phyloP scores from a whole-genome alignment of 2,797 vertebrate genomes.

The Sebastes kiyomatsui region DNA sequence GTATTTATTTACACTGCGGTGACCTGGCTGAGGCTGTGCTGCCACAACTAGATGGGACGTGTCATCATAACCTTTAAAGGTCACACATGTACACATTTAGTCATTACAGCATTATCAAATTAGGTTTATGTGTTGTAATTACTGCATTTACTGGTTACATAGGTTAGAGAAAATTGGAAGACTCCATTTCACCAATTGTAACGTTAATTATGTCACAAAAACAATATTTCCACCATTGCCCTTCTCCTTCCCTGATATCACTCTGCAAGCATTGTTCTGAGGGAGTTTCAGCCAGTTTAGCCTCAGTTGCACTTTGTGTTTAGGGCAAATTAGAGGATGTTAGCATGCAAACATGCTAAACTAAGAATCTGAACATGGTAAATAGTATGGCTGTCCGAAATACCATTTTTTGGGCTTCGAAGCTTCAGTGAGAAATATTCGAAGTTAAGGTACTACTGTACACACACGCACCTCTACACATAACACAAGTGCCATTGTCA shows the following conservation, averaged over 20 bases:
- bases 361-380: background rate
- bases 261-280: background rate
- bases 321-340: background rate
- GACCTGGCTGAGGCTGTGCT: background rate
- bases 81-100: background rate
- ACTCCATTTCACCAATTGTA: background rate
- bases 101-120: background rate
- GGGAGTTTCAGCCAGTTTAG: background rate
- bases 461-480: no score
- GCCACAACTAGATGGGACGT: background rate
- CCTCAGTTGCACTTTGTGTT: no score
- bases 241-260: background rate
- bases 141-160: background rate
- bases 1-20: background rate
- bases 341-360: no score
- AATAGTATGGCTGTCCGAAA: background rate
- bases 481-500: background rate
- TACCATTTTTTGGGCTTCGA: no score
- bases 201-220: background rate
- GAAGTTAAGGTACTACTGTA: no score
- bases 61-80: conserved; percentile 26
- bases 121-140: background rate
- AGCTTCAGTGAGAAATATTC: no score
- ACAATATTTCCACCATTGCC: background rate
- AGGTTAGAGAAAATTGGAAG: background rate